phyloP scores from a whole-genome alignment of 2,888 invertebrate species.

The Chrysolina oricalcia region DNA sequence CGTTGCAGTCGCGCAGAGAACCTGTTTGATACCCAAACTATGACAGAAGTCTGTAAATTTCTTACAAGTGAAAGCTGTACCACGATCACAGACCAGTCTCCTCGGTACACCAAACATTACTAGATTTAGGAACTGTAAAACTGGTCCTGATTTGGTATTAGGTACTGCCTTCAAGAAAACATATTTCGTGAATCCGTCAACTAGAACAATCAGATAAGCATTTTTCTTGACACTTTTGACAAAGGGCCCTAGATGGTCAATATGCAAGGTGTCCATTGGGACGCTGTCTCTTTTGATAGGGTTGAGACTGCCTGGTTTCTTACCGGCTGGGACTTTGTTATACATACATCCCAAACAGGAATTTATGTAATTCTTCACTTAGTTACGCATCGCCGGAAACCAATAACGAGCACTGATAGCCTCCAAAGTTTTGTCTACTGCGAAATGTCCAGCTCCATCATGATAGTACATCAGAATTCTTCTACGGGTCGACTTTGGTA shows the following conservation, averaged over 20 bases:
- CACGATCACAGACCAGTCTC: slow-evolving; percentile 50
- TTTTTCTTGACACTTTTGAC: background rate
- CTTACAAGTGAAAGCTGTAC: slow-evolving; percentile 53
- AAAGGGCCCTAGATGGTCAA: slow-evolving; percentile 52
- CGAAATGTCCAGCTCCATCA: too few species aligned
- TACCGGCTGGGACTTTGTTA: slow-evolving; percentile 59
- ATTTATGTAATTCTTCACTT: slow-evolving; percentile 59
- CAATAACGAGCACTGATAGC: slow-evolving; percentile 58
- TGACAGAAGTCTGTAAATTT: slow-evolving; percentile 46
- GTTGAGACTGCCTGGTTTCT: slow-evolving; percentile 46
- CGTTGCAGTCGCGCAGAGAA: slow-evolving; percentile 54
- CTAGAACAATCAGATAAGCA: too few species aligned
- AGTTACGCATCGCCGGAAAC: slow-evolving; percentile 57
- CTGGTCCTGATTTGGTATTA: slow-evolving; percentile 47
- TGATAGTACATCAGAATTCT: too few species aligned
- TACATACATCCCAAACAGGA: slow-evolving; percentile 62
- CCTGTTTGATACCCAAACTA: slow-evolving; percentile 12
- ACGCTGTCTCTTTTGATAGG: slow-evolving; percentile 47
- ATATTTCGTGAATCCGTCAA: slow-evolving; percentile 56
- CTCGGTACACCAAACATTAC: slow-evolving; percentile 51
- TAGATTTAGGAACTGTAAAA: slow-evolving; percentile 47
- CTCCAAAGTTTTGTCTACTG: slow-evolving; percentile 54
- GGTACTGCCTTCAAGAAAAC: slow-evolving; percentile 57
- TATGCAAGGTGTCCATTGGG: slow-evolving; percentile 60
- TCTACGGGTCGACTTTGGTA: slow-evolving; percentile 45